Evolutionary conservation across 2,113 vertebrate species (phyloP), one percentile per base, ranked within the genome.

Genomic region (Megalops atlanticus): DNA sequence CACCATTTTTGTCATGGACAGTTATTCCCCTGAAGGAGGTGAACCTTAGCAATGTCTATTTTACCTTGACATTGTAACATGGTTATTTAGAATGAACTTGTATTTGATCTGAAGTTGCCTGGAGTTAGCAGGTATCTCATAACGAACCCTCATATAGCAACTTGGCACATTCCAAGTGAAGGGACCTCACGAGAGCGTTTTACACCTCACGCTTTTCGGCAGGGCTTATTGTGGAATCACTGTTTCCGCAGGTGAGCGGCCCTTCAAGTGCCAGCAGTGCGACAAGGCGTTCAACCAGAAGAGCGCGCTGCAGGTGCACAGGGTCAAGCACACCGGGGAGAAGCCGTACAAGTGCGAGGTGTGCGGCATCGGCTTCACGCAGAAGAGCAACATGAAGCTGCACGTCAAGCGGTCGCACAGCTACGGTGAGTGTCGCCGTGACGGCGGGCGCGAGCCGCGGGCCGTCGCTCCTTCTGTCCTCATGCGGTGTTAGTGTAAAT

Each of bases 311-410:
- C 98, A 99, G 88, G 97, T 99, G 76, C 98, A 99, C 86, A 96
- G 96, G 93, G 98, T 99, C 90, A 99, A 98, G 86, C 98, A 99
- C 92, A 99, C 97, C 0, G 98, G 98, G 1, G 97, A 99, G 92
- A 95, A 97, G 90, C 98, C 98, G 35, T 98, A 98, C 80, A 95
- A 95, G 85, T 99, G 98, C 38, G 95, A 95, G 86, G 94, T 97
- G 85, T 99, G 98, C 82, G 93, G 92, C 84, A 97, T 99, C 94
- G 93, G 96, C 72, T 99, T 99, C 92, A 98, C 97, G 0, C 98
- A 99, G 94, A 99, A 99, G 91, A 98, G 98, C 95, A 99, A 99
- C 93, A 99, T 99, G 98, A 99, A 98, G 35, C 94, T 99, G 81
- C 98, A 99, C 82, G 95, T 99, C 97, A 97, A 96, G 88, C 92